A percentile compares a stretch with the other conserved stretches of the same genome.
These are phyloP conservation scores for Monodelphis domestica DNA, from an alignment of 2,797 vertebrate genomes.

Conservation along the genomic window DNA sequence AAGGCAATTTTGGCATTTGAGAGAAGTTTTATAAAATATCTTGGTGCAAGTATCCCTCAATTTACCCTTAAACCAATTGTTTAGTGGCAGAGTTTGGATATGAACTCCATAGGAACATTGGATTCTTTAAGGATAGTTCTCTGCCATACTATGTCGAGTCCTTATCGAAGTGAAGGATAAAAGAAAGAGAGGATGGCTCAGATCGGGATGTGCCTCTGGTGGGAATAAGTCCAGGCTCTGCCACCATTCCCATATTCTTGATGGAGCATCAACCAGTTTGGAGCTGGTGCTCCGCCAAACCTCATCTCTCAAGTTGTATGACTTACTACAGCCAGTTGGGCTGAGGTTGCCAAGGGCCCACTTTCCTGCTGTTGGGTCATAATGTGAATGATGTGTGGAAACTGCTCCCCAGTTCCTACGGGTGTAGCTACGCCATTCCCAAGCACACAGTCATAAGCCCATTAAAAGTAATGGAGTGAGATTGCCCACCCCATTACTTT, in stretches of 20 bases:
- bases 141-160: background rate
- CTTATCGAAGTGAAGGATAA: background rate
- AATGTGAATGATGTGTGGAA: constrained; percentile 38
- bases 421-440: background rate
- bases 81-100: background rate
- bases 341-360: constrained; percentile 2
- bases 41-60: background rate
- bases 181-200: background rate
- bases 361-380: constrained; percentile 41
- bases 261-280: background rate
- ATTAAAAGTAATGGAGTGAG: constrained; percentile 81
- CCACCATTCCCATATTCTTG: fast-evolving
- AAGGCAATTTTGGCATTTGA: background rate
- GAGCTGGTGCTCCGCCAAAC: fast-evolving
- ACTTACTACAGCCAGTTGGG: constrained; percentile 12
- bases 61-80: background rate
- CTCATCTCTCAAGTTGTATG: background rate
- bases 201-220: background rate
- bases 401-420: constrained; percentile 62
- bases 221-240: background rate
- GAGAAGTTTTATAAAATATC: background rate
- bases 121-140: background rate
- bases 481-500: constrained; percentile 80
- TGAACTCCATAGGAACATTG: background rate
- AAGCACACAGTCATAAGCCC: background rate